These are phyloP conservation scores for Nemopilema nomurai DNA, from an alignment of 30 jellyfish, hydroid and myxozoan species.

Conservation along the genomic window DNA sequence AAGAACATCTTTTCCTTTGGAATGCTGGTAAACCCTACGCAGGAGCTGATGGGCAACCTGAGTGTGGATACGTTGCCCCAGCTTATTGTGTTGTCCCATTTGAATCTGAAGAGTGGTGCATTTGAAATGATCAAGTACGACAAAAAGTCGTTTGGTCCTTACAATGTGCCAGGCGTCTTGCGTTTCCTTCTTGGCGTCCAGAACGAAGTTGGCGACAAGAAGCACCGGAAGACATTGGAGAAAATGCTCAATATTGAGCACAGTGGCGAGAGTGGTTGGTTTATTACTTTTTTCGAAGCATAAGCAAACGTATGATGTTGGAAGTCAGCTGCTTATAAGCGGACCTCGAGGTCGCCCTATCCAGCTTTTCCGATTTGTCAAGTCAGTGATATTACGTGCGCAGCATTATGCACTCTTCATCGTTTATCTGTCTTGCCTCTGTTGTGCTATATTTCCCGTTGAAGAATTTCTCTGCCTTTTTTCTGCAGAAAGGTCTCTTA, in stretches of 20 bases:
- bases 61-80: constrained; percentile 48
- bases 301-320: no score
- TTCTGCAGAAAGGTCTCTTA: no score
- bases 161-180: constrained; percentile 24
- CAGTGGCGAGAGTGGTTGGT: no score
- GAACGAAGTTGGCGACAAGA: constrained; percentile 67
- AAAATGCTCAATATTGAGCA: not conserved
- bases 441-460: no score
- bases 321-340: no score
- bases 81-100: constrained; percentile 32
- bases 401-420: no score
- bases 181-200: constrained; percentile 51
- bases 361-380: no score
- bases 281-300: no score
- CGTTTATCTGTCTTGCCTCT: no score
- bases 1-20: constrained; percentile 59
- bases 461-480: no score
- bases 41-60: constrained; percentile 44
- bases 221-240: constrained; percentile 53
- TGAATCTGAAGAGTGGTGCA: constrained; percentile 65
- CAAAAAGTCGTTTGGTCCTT: constrained; percentile 51
- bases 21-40: constrained; percentile 51
- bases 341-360: no score
- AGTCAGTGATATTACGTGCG: no score
- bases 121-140: constrained; percentile 68